Conservation (phyloP, 2,888 invertebrate genomes). For the Lathronympha strigana region DNA sequence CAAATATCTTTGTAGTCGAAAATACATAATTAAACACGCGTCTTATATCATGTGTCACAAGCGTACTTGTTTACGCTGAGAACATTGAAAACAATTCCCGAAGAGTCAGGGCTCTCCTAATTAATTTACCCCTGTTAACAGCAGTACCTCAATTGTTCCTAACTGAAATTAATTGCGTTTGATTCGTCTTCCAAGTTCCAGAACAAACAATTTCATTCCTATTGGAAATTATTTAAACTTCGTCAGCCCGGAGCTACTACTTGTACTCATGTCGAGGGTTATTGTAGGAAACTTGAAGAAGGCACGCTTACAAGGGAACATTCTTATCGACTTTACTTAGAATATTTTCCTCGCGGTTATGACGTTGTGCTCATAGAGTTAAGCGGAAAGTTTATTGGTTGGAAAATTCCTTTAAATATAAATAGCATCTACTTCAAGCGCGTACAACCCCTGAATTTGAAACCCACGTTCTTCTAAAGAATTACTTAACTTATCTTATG, state of each 20-base stretch:
- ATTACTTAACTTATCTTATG: constrained; percentile 28
- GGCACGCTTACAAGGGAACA: constrained; percentile 19
- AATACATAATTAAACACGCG: not conserved
- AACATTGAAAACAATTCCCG: not conserved
- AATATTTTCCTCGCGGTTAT: constrained; percentile 20
- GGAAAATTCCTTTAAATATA: constrained; percentile 17
- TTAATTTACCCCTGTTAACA: constrained; percentile 26
- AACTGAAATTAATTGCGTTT: constrained; percentile 32
- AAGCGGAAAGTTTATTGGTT: constrained; percentile 28
- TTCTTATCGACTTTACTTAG: constrained; percentile 22
- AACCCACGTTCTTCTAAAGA: not conserved
- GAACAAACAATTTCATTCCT: constrained; percentile 33
- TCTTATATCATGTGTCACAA: not conserved
- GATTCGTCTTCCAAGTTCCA: constrained; percentile 26
- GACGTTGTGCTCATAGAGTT: constrained; percentile 26
- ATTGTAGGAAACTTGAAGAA: constrained; percentile 5
- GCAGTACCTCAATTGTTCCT: constrained; percentile 29
- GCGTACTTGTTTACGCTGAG: constrained; percentile 9
- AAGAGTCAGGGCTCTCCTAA: constrained; percentile 28
- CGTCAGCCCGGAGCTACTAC: constrained; percentile 6
- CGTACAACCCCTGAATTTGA: constrained; percentile 1
- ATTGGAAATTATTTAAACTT: constrained; percentile 30
- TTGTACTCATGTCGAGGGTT: constrained; percentile 19
- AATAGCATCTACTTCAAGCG: constrained; percentile 11
- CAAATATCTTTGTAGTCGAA: not conserved